Percentiles rank a stretch among this genome's conserved stretches.
Evolutionary conservation across 2,888 invertebrate genomes (phyloP).

Genomic region (Drosophila quinaria): DNA sequence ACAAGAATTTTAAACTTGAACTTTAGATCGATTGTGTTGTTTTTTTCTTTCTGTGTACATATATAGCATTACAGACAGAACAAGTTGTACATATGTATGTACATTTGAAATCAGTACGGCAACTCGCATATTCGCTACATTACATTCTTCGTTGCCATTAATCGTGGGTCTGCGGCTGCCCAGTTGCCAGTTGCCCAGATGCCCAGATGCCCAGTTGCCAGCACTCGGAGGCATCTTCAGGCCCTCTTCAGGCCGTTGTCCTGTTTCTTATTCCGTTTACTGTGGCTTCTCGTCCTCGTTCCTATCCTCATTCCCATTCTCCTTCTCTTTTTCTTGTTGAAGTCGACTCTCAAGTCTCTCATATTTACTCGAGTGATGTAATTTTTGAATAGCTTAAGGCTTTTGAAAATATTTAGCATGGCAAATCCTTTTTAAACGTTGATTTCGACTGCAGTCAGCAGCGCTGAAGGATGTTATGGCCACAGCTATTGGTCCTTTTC

Average conservation of each 20-base stretch:
- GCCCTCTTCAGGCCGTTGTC: not conserved
- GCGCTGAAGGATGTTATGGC: slow-evolving; percentile 43
- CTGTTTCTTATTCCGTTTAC: not conserved
- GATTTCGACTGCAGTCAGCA: slow-evolving; percentile 66
- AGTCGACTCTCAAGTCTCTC: slow-evolving; percentile 55
- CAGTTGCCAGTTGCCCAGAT: too few relatives aligned
- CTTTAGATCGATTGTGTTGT: too few relatives aligned
- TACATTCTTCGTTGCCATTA: slow-evolving; percentile 77
- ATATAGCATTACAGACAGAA: not conserved
- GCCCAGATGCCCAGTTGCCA: slow-evolving; percentile 40
- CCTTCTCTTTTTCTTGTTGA: slow-evolving; percentile 8
- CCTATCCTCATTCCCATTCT: not conserved
- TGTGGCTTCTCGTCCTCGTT: not conserved
- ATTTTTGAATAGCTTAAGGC: slow-evolving; percentile 81
- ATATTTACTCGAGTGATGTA: slow-evolving; percentile 82
- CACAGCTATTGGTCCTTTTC: slow-evolving; percentile 21
- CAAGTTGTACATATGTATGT: slow-evolving; percentile 35
- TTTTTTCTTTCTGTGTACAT: not conserved
- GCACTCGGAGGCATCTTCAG: slow-evolving; percentile 43
- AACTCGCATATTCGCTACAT: slow-evolving; percentile 80
- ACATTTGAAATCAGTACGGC: slow-evolving; percentile 78
- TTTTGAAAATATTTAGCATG: slow-evolving; percentile 78
- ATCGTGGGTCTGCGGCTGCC: slow-evolving; percentile 69
- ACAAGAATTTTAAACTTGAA: too few relatives aligned
- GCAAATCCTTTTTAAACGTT: slow-evolving; percentile 80